These are phyloP conservation scores for Galerucella calmariensis DNA, from an alignment of 2,888 invertebrate species.

Conservation along the genomic window DNA sequence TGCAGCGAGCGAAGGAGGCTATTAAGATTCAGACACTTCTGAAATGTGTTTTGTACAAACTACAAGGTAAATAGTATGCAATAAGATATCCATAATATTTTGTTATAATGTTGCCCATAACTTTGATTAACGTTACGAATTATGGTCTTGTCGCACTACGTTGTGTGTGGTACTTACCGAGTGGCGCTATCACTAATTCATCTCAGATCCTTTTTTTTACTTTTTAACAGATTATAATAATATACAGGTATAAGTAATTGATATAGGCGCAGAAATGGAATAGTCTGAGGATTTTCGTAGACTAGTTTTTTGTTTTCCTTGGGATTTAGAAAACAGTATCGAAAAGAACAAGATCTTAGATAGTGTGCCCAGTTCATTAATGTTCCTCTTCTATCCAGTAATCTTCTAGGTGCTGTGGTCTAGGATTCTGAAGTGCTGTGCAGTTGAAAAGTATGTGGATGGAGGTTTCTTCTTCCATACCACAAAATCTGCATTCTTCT, in stretches of 20 bases:
- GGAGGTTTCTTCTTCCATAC: too few relatives aligned
- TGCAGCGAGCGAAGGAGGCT: not conserved
- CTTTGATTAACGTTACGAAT: slow-evolving; percentile 56
- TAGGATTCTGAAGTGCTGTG: too few relatives aligned
- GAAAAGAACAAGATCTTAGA: too few relatives aligned
- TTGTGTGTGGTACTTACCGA: slow-evolving; percentile 56
- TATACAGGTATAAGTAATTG: not conserved
- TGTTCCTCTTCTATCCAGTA: too few relatives aligned
- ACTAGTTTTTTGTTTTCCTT: too few relatives aligned
- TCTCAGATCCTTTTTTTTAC: not conserved
- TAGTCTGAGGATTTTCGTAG: too few relatives aligned
- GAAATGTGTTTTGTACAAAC: slow-evolving; percentile 38
- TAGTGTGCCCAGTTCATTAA: too few relatives aligned
- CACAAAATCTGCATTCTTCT: too few relatives aligned
- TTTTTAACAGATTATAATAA: not conserved
- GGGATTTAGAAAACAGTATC: too few relatives aligned
- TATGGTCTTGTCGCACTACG: slow-evolving; percentile 58
- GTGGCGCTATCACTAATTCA: slow-evolving; percentile 21
- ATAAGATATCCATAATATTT: slow-evolving; percentile 61
- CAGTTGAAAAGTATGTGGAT: too few relatives aligned
- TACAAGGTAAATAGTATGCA: slow-evolving; percentile 51
- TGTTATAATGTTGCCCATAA: slow-evolving; percentile 61
- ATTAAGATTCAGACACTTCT: slow-evolving; percentile 37
- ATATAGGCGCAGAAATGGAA: too few relatives aligned
- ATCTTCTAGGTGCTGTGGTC: too few relatives aligned